Percentiles rank a stretch among this genome's conserved stretches.
phyloP scores from a whole-genome alignment of 2,888 invertebrate species.

The Macrosiphum euphorbiae region DNA sequence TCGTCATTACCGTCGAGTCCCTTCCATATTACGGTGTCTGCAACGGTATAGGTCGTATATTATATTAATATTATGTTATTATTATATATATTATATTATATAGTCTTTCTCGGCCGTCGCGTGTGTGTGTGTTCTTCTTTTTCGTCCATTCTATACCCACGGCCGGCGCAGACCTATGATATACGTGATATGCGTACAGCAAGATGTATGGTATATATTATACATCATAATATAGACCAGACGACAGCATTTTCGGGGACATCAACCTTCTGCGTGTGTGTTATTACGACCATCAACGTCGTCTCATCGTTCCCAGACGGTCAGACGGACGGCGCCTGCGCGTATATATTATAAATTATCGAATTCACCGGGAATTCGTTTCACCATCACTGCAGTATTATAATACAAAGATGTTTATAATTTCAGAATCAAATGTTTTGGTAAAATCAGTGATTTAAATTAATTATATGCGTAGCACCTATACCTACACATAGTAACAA shows the following conservation, averaged over 20 bases:
- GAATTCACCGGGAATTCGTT: neutral
- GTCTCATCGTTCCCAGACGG: conserved; percentile 6
- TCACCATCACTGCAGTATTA: neutral
- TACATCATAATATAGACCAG: neutral
- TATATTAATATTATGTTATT: neutral
- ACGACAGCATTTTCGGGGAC: neutral
- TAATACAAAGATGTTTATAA: neutral
- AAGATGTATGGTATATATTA: neutral
- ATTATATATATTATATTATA: neutral
- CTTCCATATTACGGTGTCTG: neutral
- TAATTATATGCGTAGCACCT: neutral
- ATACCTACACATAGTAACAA: neutral
- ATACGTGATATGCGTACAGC: neutral
- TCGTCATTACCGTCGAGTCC: neutral
- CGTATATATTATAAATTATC: neutral
- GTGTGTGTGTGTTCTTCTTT: neutral
- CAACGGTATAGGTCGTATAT: conserved; percentile 15
- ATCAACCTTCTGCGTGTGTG: neutral
- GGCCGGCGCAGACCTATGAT: neutral
- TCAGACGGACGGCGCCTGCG: neutral
- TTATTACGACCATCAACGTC: neutral
- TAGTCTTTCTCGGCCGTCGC: neutral
- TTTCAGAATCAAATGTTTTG: neutral
- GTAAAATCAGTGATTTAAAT: neutral
- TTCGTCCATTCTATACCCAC: neutral